phyloP scores from a whole-genome alignment of 2,888 invertebrate species.

The Reticulitermes lucifugus region DNA sequence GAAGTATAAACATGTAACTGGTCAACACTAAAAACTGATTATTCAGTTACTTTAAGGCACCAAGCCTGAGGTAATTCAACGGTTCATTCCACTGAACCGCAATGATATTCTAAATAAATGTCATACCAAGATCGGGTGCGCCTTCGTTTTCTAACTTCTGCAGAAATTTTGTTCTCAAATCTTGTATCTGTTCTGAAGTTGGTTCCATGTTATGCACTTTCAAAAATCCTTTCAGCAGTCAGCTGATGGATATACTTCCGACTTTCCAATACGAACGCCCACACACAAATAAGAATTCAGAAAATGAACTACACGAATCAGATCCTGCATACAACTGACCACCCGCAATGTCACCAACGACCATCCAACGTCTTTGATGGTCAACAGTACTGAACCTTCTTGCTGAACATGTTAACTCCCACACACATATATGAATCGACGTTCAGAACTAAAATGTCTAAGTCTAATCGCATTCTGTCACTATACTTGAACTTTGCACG shows the following conservation, averaged over 20 bases:
- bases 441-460: constrained; percentile 15
- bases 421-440: neutral
- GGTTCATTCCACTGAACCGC: too few relatives aligned
- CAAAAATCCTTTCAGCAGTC: too few relatives aligned
- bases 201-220: constrained; percentile 55
- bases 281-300: neutral
- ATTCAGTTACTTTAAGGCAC: too few relatives aligned
- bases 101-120: neutral
- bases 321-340: neutral
- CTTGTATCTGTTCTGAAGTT: constrained; percentile 55
- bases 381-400: neutral
- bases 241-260: too few relatives aligned
- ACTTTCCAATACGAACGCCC: too few relatives aligned
- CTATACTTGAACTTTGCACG: constrained; percentile 34
- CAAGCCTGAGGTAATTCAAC: too few relatives aligned
- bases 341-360: neutral
- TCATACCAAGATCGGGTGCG: constrained; percentile 54
- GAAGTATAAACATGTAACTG: too few relatives aligned
- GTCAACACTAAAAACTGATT: too few relatives aligned
- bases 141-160: constrained; percentile 56
- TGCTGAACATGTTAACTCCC: neutral
- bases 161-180: constrained; percentile 56
- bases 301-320: neutral
- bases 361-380: neutral
- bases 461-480: constrained; percentile 2